phyloP scores from a whole-genome alignment of 2,888 invertebrate genomes.

The Apamea anceps region DNA sequence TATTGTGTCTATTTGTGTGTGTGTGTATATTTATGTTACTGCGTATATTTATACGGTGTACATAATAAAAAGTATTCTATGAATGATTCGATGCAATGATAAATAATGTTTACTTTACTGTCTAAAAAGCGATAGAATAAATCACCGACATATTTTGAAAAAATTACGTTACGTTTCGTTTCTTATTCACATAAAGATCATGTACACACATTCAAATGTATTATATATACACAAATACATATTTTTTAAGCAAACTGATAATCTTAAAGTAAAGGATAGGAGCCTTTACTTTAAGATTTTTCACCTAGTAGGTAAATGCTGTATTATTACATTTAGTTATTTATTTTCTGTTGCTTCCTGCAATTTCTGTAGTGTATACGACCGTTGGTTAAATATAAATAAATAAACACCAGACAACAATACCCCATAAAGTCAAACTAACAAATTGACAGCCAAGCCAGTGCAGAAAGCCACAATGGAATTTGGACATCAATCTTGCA shows the following conservation, averaged over 20 bases:
- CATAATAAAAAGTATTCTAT: too few relatives aligned
- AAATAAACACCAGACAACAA: conserved; percentile 2
- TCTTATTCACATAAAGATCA: too few relatives aligned
- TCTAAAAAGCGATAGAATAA: not conserved
- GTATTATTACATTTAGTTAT: not conserved
- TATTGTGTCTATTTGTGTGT: too few relatives aligned
- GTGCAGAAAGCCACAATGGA: conserved; percentile 62
- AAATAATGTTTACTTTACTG: not conserved
- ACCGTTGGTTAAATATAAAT: not conserved
- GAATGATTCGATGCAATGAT: not conserved
- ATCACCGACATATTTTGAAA: not conserved
- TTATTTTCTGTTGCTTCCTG: not conserved
- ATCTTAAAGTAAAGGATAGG: too few relatives aligned
- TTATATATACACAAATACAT: too few relatives aligned
- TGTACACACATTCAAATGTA: too few relatives aligned
- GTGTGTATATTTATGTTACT: too few relatives aligned
- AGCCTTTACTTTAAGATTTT: not conserved
- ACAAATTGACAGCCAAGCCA: conserved; percentile 48
- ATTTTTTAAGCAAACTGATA: not conserved
- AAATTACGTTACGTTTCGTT: not conserved
- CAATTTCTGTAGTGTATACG: not conserved
- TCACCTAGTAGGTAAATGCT: not conserved
- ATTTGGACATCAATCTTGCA: conserved; percentile 61
- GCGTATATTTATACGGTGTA: too few relatives aligned
- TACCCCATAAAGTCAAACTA: conserved; percentile 7